Base-by-base conservation (phyloP, 2,797 vertebrate genomes). In the Hydrocynus forskahlii region DNA sequence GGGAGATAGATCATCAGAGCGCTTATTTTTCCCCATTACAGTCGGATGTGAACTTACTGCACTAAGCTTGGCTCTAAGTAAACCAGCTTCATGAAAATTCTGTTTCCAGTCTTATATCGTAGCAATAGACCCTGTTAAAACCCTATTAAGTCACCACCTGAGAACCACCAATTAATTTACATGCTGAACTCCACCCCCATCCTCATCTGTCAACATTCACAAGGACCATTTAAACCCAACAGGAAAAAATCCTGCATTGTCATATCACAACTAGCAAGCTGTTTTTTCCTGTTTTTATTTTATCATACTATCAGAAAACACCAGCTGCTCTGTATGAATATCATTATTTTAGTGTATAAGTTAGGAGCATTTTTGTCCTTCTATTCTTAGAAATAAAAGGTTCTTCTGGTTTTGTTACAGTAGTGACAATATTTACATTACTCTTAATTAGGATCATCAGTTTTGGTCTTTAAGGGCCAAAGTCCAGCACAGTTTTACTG, bases 1-100 rank as follows among this genome's bases (percentile, higher is more conserved):
- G 55, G 29, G 59, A 68, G 70, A 80, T 63, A 71, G 12, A 50
- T 29, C 68, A 81, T 45, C 57, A 62, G 38, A 52, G 54, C 76
- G 19, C 57, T 81, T 29, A 59, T 29, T 78, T 69, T 29, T 54
- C 23, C 35, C 59, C 75, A 75, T n/a, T 23, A 50, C 66, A 21
- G 45, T 75, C 40, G 67, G 52, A 35, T 60, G 29, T 76, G 72
- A 19, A 69, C 57, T 71, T 76, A 29, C 21, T 48, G 12, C 25
- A 45, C 79, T 67, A 68, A 76, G 40, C 45, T 35, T 77, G 45
- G 60, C 35, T 55, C 50, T 66, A 25, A 70, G 57, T 6, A 57
- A 23, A 10, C 21, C 52, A 50, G 9, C 0, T 54, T 76, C 40
- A 80, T 67, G 48, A 74, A 76, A 64, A 38, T 59, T 72, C 50